Evolutionary conservation across 64 coral and sea anemone species (phyloP), one percentile per base, ranked within the genome.

Genomic region (Montipora efflorescens): DNA sequence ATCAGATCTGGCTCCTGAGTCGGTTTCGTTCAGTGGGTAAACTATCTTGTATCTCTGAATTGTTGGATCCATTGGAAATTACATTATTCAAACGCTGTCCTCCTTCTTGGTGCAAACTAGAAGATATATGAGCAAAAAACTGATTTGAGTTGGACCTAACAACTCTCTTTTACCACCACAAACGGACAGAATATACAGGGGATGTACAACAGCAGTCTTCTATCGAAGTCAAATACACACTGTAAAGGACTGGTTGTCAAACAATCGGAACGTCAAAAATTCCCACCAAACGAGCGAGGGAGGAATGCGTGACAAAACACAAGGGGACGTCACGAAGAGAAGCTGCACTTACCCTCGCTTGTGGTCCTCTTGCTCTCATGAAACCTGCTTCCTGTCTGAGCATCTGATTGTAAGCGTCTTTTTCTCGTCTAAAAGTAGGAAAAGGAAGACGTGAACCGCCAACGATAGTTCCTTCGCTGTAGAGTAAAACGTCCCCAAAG

Each of bases 21-120:
- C 12, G 1, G 19, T 71, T 72, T 2, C 22, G 55, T n/a, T 14
- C 2, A 70, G 18, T 19, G 8, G 1, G 62, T 51, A 5, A 48
- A 47, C 18, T 47, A 47, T 16, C 18, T 68, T 47, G 44, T 28
- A 86, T 51, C 68, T 68, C 10, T 16, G 1, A 64, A 25, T 57
- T 8, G 45, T 2, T 50, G 67, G 7, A 47, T 23, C 2, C 82
- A n/a, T 50, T 18, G 61, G 7, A 72, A 72, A 25, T 86, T n/a
- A 86, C 59, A 62, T 88, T 73, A 97, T 82, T 97, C 92, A 92
- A 97, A 97, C 5, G 96, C 96, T 51, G 96, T 97, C 82, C 96
- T 94, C 66, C 96, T 87, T 48, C 96, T 91, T 53, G 96, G 96
- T 83, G 87, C 93, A 81, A 97, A 97, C 96, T 97, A 90, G 88